Base-by-base conservation (phyloP, 1,140 invertebrate species). In the Callitettix versicolor region DNA sequence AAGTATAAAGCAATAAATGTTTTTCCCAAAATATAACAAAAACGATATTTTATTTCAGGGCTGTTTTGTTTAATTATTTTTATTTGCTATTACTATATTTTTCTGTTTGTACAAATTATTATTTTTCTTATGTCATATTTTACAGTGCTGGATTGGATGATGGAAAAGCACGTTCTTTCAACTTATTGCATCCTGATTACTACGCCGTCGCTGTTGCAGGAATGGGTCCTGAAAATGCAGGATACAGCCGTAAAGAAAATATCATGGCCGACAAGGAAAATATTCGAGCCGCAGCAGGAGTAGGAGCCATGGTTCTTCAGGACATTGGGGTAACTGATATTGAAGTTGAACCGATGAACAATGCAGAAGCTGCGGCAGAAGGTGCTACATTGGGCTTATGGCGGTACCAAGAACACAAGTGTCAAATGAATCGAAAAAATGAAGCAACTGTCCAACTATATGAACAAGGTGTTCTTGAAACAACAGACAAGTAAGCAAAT, bases 301-400 rank as follows among this genome's bases (percentile, higher is more conserved):
- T 68, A 64, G 84, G 80, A 26, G 79, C 79, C 50, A 73, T 69
- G 57, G 70, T 73, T 26, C 63, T 87, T 44, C 67, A 77, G 51
- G 68, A 73, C 3, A 68, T 73, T 15, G 81, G 80, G 14, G 76
- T 86, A 1, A 77, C 75, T 57, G 68, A 79, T 26, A 81, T 91
- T 46, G 65, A 70, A 11, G 67, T 91, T 0, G 88, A 91, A 65
- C 73, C 74, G 36, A 79, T 88, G 63, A 79, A 76, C 1, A 79
- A 87, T 68, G 75, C 85, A 1, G 82, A 86, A 67, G 80, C 84
- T 24, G 79, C 85, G 4, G 86, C 86, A 2, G 88, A 91, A 70
- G 86, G 86, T 6, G 76, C 79, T 30, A 63, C 70, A 17, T 69
- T 91, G 33, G 72, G 74, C 30, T 64, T 80, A 4, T 87, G 76